Conservation (phyloP, 1,140 invertebrate genomes). For the Pentalonia nigronervosa region DNA sequence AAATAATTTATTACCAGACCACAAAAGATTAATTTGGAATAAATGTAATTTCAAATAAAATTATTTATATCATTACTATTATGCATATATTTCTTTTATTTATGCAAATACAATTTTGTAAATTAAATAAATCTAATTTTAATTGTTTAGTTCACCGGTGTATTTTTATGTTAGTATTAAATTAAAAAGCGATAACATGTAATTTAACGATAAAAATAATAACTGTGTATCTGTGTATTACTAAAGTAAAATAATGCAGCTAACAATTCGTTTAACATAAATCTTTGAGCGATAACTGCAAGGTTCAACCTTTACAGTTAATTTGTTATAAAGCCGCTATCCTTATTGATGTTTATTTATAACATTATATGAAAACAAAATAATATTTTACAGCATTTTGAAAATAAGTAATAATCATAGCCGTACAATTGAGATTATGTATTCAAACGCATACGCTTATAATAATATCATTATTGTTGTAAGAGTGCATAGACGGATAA, state of each 20-base stretch:
- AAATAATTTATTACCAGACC: neutral
- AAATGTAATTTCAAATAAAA: constrained; percentile 5
- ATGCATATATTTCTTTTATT: neutral
- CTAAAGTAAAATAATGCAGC: neutral
- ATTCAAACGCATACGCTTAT: neutral
- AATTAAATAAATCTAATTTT: constrained; percentile 3
- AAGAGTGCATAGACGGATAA: neutral
- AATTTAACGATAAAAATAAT: neutral
- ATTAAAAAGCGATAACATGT: neutral
- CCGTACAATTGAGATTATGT: neutral
- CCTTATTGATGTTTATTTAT: neutral
- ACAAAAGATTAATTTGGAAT: neutral
- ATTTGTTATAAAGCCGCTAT: no score
- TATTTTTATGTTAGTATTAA: neutral
- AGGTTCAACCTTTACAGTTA: neutral
- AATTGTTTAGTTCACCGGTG: neutral
- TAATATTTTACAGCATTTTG: neutral
- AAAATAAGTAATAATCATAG: neutral
- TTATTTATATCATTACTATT: neutral
- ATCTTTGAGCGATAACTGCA: neutral
- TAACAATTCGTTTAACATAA: neutral
- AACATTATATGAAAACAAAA: neutral
- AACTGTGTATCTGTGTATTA: neutral
- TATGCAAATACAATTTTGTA: neutral
- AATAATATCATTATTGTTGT: neutral